phyloP scores from a whole-genome alignment of 2,113 vertebrate genomes.

The Ovibos moschatus region DNA sequence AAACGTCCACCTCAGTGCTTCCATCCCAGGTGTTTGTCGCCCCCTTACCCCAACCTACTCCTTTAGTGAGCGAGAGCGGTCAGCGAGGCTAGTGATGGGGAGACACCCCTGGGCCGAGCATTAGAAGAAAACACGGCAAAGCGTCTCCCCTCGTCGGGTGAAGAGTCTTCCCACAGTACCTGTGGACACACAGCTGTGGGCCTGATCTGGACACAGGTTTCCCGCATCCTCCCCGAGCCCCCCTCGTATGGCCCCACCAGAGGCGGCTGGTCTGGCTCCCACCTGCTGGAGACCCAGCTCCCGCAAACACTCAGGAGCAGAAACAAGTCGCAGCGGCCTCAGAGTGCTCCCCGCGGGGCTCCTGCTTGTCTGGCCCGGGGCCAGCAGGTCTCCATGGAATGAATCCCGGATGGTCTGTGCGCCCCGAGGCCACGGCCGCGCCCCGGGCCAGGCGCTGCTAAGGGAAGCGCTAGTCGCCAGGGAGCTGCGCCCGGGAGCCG shows the following conservation, averaged over 20 bases:
- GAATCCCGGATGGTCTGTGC: accelerated
- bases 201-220: neutral
- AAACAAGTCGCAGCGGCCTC: neutral
- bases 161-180: neutral
- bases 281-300: neutral
- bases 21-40: neutral
- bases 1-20: neutral
- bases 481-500: neutral
- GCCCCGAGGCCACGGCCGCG: accelerated
- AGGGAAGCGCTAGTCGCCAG: neutral
- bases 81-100: neutral
- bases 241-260: neutral
- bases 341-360: neutral
- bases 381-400: accelerated
- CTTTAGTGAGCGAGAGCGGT: neutral
- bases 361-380: accelerated
- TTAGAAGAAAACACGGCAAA: neutral
- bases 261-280: neutral
- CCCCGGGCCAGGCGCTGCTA: neutral
- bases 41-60: too few relatives aligned
- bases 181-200: neutral
- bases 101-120: neutral
- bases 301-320: accelerated
- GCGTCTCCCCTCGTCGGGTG: accelerated
- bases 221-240: neutral